A percentile compares a stretch with the other conserved stretches of the same genome.
Conservation (phyloP, 2,888 invertebrate genomes). For the Athalia cordata region DNA sequence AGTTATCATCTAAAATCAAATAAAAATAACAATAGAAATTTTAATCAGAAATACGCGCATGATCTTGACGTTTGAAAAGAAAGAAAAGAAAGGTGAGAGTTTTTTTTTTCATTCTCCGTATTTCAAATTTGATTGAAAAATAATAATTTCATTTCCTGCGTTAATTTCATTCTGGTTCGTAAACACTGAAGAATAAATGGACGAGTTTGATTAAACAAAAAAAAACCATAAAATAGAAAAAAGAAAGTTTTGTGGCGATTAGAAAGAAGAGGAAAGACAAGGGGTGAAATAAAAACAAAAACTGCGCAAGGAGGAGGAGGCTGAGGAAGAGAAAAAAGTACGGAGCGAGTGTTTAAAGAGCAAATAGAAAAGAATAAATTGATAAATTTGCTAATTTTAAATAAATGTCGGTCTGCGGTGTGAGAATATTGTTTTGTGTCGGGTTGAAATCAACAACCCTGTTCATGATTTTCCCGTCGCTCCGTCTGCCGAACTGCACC, state of each 20-base stretch:
- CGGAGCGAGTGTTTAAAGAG: background rate
- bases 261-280: background rate
- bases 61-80: conserved; percentile 35
- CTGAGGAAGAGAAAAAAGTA: conserved; percentile 4
- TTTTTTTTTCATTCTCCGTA: too few relatives aligned
- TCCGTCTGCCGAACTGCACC: conserved; percentile 46
- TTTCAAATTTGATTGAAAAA: too few relatives aligned
- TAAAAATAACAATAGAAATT: conserved; percentile 34
- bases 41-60: background rate
- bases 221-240: conserved; percentile 4
- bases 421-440: conserved; percentile 4
- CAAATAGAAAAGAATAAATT: background rate
- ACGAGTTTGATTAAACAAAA: conserved; percentile 16
- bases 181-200: background rate
- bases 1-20: conserved; percentile 5
- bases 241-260: background rate
- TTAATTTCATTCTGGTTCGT: too few relatives aligned
- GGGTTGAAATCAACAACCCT: conserved; percentile 33
- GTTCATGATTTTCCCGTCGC: conserved; percentile 24
- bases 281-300: conserved; percentile 31
- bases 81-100: conserved; percentile 31
- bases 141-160: too few relatives aligned
- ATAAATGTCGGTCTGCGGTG: conserved; percentile 29
- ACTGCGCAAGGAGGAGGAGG: background rate
- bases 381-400: background rate